A percentile compares a stretch with the other conserved stretches of the same genome.
Evolutionary conservation across 2,113 vertebrate species (phyloP).

Genomic region (Eretmochelys imbricata): DNA sequence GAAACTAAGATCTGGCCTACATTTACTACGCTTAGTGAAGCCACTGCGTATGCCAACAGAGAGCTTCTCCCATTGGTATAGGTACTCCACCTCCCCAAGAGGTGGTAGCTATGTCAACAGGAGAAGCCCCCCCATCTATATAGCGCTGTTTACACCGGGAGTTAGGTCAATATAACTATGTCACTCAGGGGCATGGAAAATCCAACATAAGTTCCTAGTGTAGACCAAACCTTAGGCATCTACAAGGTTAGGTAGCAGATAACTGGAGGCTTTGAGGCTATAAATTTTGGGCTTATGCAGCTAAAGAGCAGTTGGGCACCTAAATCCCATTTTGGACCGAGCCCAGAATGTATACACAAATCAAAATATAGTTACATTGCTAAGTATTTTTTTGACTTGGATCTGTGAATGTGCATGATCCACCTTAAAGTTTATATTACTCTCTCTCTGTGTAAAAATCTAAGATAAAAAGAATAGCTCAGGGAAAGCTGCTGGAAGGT

Average conservation of each 20-base stretch:
- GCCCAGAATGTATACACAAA: background rate
- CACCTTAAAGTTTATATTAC: background rate
- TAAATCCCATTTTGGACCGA: background rate
- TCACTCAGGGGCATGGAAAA: background rate
- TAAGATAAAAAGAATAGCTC: background rate
- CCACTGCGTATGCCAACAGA: no score
- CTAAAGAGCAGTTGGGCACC: background rate
- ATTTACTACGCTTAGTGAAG: no score
- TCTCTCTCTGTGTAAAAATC: background rate
- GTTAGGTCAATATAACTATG: background rate
- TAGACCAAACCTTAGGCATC: background rate
- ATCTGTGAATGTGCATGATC: background rate
- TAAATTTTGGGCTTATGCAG: background rate
- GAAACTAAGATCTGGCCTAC: background rate
- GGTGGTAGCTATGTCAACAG: no score
- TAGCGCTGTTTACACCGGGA: background rate
- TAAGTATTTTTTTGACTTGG: background rate
- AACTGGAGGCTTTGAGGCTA: background rate
- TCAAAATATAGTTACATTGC: background rate
- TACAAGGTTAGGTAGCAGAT: background rate
- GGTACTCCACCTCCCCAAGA: background rate
- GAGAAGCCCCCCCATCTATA: background rate
- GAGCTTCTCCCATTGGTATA: no score
- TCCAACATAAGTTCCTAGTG: background rate
- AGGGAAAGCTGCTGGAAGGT: background rate